Conservation (phyloP, 2,888 invertebrate genomes). For the Epistrophe eligans region DNA sequence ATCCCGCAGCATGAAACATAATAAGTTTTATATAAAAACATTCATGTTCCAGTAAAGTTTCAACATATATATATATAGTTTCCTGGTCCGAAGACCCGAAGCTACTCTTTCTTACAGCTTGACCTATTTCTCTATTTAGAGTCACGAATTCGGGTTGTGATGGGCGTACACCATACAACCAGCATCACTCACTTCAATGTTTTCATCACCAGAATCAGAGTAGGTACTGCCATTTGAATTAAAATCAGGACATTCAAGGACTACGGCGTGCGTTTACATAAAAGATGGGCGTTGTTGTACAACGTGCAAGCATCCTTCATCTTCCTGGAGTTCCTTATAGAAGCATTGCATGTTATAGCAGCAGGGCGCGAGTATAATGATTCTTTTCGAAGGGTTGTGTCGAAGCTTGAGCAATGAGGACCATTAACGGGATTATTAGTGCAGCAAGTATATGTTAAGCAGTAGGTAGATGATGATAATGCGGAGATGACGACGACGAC, state of each 20-base stretch:
- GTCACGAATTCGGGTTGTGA: conserved; percentile 58
- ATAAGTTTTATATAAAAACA: conserved; percentile 68
- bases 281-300: conserved; percentile 61
- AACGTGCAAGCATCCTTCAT: conserved; percentile 61
- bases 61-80: conserved; percentile 47
- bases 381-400: conserved; percentile 54
- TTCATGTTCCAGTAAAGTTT: conserved; percentile 64
- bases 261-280: conserved; percentile 67
- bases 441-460: conserved; percentile 70
- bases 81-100: conserved; percentile 14
- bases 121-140: conserved; percentile 57
- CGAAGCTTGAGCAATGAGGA: conserved; percentile 55
- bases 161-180: conserved; percentile 24
- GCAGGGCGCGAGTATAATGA: conserved; percentile 60
- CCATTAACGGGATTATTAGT: conserved; percentile 75
- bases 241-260: conserved; percentile 73
- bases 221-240: conserved; percentile 65
- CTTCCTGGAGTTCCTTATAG: conserved; percentile 38
- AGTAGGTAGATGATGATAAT: conserved; percentile 11
- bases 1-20: conserved; percentile 48
- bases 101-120: conserved; percentile 28
- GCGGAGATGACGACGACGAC: too few species aligned
- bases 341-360: conserved; percentile 33
- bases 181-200: conserved; percentile 63
- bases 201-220: conserved; percentile 46